Base-by-base conservation (phyloP, 2,888 invertebrate genomes). In the Microchrysa polita region DNA sequence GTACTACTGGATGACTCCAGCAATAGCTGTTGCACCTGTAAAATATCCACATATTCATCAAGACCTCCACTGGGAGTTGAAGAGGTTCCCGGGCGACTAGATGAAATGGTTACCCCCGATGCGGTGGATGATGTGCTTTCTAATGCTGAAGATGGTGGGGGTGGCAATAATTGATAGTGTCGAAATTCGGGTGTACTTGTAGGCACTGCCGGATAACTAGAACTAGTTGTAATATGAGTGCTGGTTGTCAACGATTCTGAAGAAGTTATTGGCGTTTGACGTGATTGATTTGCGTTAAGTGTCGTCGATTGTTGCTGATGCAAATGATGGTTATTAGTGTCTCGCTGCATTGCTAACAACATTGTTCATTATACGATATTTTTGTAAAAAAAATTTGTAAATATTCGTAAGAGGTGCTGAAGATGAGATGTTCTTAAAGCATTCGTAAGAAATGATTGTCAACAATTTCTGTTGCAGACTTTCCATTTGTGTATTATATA, bases 41-140 rank as follows among this genome's bases (percentile, higher is more conserved):
- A 88, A 80, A 93, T 93, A 86, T 93, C 93, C 83, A 93, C 93
- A 86, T 92, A 93, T 86, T 93, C 93, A 86, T 91, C 91, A 60
- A 87, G 80, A 79, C 85, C 83, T 22, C 67, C 72, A 10, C 61
- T 76, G 67, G 73, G 60, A 65, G 20, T 73, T 73, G 73, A 67
- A 65, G 16, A 72, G 48, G 77, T 57, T 5, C 73, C 40, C 9
- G 74, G 55, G 2, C 71, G 73, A 20, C 52, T 60, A 16, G 57
- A n/a, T 4, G 65, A 20, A 1, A 22, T 44, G n/a, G 40, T 5
- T 20, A 22, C 18, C 34, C 72, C 65, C 40, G 59, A 57, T 42
- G 65, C 23, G 10, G 72, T 60, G 10, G 55, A 55, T 7, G 67
- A 4, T 12, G 72, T 16, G 10, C 27, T 16, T n/a, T 40, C 22